phyloP scores from a whole-genome alignment of 35 echinoderm and acorn worm genomes.

The Ophioderma brevispina region DNA sequence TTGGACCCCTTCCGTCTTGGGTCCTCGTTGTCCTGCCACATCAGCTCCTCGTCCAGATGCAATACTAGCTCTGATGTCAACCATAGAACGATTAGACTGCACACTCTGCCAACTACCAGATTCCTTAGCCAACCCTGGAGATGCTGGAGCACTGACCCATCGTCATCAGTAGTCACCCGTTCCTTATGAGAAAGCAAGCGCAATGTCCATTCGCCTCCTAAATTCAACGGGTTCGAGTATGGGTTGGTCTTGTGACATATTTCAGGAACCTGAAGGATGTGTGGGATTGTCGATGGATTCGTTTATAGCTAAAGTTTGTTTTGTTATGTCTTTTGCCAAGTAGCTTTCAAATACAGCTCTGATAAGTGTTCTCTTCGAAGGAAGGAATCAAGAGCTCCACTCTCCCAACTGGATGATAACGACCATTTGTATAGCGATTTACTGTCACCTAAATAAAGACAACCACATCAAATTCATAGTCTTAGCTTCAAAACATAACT shows the following conservation, averaged over 20 bases:
- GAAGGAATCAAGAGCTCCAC: conserved; percentile 59
- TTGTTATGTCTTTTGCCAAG: conserved; percentile 89
- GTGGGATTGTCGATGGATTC: conserved; percentile 35
- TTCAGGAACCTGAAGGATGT: neutral
- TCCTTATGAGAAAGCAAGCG: conserved; percentile 78
- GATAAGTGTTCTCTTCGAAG: conserved; percentile 75
- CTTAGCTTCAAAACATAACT: too few relatives aligned
- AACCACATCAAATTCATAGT: too few relatives aligned
- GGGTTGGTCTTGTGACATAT: neutral
- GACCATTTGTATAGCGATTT: conserved; percentile 80
- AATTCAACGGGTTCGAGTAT: neutral
- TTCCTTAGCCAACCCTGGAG: conserved; percentile 40
- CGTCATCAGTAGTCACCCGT: conserved; percentile 64
- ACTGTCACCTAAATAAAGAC: conserved; percentile 89
- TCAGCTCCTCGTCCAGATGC: conserved; percentile 78
- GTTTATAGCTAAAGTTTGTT: conserved; percentile 80
- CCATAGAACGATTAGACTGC: conserved; percentile 68
- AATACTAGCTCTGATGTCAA: conserved; percentile 90
- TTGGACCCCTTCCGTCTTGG: neutral
- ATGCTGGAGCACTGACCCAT: conserved; percentile 21
- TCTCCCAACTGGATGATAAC: conserved; percentile 90
- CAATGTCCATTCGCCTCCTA: neutral
- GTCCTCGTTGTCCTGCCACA: conserved; percentile 2
- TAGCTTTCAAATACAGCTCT: conserved; percentile 75
- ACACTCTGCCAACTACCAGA: conserved; percentile 64